A percentile compares a stretch with the other conserved stretches of the same genome.
Conservation (phyloP, 1,140 invertebrate species). For the Lasaia peninsularis region DNA sequence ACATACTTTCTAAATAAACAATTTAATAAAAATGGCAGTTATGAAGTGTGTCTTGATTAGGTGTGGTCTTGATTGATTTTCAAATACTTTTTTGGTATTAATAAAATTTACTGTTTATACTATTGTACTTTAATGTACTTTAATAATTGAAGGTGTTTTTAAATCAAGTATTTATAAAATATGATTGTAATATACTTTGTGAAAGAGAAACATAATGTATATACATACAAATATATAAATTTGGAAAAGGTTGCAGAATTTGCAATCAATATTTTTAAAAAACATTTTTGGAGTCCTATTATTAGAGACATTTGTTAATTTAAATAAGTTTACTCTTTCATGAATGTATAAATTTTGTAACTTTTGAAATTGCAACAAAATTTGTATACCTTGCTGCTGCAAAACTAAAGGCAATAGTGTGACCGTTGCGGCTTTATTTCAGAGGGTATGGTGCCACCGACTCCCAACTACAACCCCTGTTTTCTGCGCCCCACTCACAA, state of each 20-base stretch:
- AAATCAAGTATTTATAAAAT: too few relatives aligned
- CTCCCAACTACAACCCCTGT: conserved; percentile 62
- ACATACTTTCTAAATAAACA: too few relatives aligned
- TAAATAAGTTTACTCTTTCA: background rate
- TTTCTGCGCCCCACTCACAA: conserved; percentile 76
- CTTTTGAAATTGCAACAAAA: conserved; percentile 64
- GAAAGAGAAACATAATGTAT: background rate
- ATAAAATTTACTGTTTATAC: too few relatives aligned
- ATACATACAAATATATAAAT: background rate
- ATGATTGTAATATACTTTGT: background rate
- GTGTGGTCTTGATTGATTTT: too few relatives aligned
- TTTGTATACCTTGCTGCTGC: conserved; percentile 39
- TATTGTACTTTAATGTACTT: too few relatives aligned
- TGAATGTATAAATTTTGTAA: conserved; percentile 11
- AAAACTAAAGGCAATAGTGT: conserved; percentile 47
- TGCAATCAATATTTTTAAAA: background rate
- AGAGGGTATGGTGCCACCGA: conserved; percentile 70
- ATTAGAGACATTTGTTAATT: too few relatives aligned
- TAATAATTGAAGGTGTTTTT: too few relatives aligned
- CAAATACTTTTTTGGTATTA: too few relatives aligned
- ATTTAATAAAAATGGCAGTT: too few relatives aligned
- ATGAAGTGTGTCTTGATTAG: too few relatives aligned
- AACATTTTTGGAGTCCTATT: background rate
- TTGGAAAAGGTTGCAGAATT: too few relatives aligned
- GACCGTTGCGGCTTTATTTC: conserved; percentile 75